Evolutionary conservation across 2,888 invertebrate species (phyloP).

Genomic region (Clivina fossor): DNA sequence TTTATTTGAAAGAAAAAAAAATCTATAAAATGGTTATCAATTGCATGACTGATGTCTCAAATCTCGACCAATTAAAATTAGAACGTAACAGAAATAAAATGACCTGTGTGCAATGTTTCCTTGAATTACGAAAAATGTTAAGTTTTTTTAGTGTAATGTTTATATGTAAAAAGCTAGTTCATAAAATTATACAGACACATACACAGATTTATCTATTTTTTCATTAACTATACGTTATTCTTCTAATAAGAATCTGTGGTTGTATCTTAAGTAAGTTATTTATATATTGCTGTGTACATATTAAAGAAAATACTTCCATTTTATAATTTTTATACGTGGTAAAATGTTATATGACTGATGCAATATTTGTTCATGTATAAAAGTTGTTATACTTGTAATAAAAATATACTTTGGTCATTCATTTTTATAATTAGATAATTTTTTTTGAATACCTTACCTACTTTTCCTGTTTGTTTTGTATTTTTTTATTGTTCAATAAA

Average conservation of each 20-base stretch:
- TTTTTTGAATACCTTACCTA: neutral
- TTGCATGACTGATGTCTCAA: no score
- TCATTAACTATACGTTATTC: no score
- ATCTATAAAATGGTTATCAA: no score
- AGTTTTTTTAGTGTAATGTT: neutral
- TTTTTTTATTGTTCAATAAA: no score
- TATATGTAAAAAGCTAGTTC: neutral
- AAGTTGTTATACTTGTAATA: conserved; percentile 30
- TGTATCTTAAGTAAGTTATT: conserved; percentile 20
- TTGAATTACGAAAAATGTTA: no score
- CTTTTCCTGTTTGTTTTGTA: no score
- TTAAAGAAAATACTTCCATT: conserved; percentile 29
- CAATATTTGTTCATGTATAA: conserved; percentile 30
- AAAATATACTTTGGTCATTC: conserved; percentile 30
- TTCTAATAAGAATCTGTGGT: conserved; percentile 11
- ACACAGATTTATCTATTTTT: neutral
- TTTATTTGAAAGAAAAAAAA: no score
- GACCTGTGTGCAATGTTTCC: no score
- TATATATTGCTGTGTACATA: conserved; percentile 14
- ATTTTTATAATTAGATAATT: conserved; percentile 13
- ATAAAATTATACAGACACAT: neutral
- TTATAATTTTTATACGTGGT: conserved; percentile 33
- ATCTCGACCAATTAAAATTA: no score
- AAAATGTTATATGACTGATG: conserved; percentile 14
- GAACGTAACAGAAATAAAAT: no score